These are phyloP conservation scores for Pelobates cultripes DNA, from an alignment of 2,797 vertebrate genomes.

Conservation along the genomic window DNA sequence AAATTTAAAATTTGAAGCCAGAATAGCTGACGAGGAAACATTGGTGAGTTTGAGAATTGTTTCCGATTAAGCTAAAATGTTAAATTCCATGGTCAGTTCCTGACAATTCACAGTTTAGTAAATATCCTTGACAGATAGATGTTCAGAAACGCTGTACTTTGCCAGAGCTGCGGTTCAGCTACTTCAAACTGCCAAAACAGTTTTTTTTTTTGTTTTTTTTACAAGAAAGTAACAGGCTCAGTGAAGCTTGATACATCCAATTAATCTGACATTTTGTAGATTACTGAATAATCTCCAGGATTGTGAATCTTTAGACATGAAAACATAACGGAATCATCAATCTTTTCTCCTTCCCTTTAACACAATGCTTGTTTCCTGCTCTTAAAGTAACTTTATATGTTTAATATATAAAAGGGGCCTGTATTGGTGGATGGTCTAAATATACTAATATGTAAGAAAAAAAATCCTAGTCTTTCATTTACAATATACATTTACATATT, in stretches of 20 bases:
- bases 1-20: too few species aligned
- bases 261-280: conserved; percentile 11
- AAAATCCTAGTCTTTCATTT: too few species aligned
- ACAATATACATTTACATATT: too few species aligned
- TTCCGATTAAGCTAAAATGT: too few species aligned
- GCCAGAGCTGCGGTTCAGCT: neutral
- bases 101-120: too few species aligned
- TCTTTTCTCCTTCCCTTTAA: neutral
- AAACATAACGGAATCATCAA: neutral
- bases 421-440: too few species aligned
- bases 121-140: neutral
- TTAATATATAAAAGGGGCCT: too few species aligned
- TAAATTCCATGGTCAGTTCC: too few species aligned
- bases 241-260: neutral
- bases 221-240: neutral
- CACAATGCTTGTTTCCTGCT: neutral
- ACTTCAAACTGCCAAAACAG: neutral
- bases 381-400: neutral
- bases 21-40: too few species aligned
- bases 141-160: neutral
- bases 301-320: neutral
- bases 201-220: neutral
- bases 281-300: neutral
- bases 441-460: too few species aligned
- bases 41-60: too few species aligned